Evolutionary conservation across 2,797 vertebrate genomes (phyloP).

Genomic region (Phataginus tetradactyla): DNA sequence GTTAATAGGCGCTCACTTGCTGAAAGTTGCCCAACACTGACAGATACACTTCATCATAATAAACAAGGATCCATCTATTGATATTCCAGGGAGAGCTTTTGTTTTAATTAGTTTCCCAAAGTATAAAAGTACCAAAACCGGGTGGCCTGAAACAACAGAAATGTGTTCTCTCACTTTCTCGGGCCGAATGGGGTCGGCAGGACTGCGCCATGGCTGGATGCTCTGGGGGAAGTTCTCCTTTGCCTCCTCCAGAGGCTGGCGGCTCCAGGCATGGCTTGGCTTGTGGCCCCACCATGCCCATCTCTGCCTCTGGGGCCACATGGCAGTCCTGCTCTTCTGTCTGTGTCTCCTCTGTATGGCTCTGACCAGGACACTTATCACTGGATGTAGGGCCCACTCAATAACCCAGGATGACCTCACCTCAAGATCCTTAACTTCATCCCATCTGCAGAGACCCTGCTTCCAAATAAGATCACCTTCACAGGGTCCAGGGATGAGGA

Average conservation of each 20-base stretch:
- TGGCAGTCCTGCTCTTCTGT: neutral
- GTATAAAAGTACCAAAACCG: neutral
- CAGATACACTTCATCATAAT: neutral
- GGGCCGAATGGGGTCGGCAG: neutral
- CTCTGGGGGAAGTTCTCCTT: neutral
- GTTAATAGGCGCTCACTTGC: neutral
- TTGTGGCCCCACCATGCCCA: rapidly evolving
- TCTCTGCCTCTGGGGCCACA: neutral
- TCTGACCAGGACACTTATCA: neutral
- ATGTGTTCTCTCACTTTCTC: neutral
- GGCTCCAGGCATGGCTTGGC: too few species aligned
- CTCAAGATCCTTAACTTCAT: neutral
- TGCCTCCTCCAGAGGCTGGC: neutral
- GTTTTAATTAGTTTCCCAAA: neutral
- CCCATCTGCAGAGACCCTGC: neutral
- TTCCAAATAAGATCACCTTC: neutral
- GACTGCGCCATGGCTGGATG: neutral
- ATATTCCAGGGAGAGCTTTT: neutral
- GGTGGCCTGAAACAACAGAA: neutral
- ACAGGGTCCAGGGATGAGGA: neutral
- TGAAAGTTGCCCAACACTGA: neutral
- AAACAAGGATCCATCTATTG: neutral
- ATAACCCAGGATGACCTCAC: neutral
- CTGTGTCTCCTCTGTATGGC: neutral
- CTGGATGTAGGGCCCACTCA: neutral